phyloP scores from a whole-genome alignment of 2,113 vertebrate species.

The Dicerorhinus sumatrensis region DNA sequence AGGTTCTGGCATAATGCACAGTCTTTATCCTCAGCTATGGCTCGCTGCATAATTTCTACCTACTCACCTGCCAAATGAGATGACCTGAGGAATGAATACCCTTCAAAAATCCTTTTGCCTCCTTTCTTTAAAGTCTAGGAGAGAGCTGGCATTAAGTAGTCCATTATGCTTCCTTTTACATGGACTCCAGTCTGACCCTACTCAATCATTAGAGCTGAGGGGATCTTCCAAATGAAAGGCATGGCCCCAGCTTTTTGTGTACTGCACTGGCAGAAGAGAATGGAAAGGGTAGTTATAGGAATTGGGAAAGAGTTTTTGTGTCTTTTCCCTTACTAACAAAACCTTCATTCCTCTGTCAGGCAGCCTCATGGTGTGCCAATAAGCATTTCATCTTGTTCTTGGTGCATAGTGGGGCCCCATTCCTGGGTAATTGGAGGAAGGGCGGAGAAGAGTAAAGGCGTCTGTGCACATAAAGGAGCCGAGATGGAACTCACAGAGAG shows the following conservation, averaged over 20 bases:
- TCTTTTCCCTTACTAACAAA: not conserved
- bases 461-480: not conserved
- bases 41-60: not conserved
- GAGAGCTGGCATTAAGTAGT: not conserved
- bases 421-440: not conserved
- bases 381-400: not conserved
- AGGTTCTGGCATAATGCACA: not conserved
- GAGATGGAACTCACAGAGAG: not conserved
- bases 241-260: not conserved
- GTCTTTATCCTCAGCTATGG: not conserved
- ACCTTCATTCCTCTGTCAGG: not conserved
- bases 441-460: not conserved
- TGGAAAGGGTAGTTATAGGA: not conserved
- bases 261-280: not conserved
- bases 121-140: not conserved
- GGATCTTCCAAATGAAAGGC: not conserved
- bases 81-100: not conserved
- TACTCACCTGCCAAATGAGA: not conserved
- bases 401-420: not conserved
- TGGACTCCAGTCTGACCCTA: not conserved
- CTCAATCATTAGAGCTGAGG: not conserved
- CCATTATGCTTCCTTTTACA: not conserved
- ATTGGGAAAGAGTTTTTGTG: not conserved
- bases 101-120: not conserved
- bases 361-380: not conserved